Percentiles rank a stretch among this genome's conserved stretches.
phyloP scores from a whole-genome alignment of 2,888 invertebrate species.

The Chesias legatella region DNA sequence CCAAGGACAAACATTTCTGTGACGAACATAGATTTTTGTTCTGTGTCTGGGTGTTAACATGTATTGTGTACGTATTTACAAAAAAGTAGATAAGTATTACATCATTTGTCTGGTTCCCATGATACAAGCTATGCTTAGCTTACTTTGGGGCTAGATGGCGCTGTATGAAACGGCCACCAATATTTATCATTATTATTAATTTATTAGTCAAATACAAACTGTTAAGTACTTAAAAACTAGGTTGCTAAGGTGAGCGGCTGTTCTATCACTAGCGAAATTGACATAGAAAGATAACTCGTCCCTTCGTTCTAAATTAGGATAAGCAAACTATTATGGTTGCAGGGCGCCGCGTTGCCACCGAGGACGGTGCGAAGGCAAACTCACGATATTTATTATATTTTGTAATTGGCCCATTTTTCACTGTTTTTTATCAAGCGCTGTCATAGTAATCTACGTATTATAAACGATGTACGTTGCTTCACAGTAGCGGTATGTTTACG shows the following conservation, averaged over 20 bases:
- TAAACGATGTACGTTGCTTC: conserved; percentile 50
- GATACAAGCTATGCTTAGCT: no score
- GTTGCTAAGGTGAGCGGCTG: conserved; percentile 1
- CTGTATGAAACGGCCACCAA: no score
- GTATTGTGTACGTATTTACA: no score
- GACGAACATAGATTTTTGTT: no score
- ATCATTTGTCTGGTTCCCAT: no score
- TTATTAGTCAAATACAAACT: no score
- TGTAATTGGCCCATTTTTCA: conserved; percentile 69
- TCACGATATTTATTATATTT: conserved; percentile 76
- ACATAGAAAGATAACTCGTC: conserved; percentile 62
- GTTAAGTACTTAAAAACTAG: background rate
- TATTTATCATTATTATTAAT: no score
- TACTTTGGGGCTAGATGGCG: no score
- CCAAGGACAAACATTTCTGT: no score
- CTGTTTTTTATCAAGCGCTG: conserved; percentile 47
- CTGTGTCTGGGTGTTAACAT: no score
- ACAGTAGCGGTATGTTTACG: conserved; percentile 39
- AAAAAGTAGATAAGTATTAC: no score
- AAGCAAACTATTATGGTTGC: conserved; percentile 65
- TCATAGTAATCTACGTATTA: conserved; percentile 47
- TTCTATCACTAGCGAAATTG: conserved; percentile 51
- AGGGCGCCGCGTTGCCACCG: conserved; percentile 53
- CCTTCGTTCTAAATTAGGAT: conserved; percentile 62
- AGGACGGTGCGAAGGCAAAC: conserved; percentile 46